Percentiles rank a stretch among this genome's conserved stretches.
phyloP scores from a whole-genome alignment of 2,113 vertebrate species.

The Oryzias javanicus region DNA sequence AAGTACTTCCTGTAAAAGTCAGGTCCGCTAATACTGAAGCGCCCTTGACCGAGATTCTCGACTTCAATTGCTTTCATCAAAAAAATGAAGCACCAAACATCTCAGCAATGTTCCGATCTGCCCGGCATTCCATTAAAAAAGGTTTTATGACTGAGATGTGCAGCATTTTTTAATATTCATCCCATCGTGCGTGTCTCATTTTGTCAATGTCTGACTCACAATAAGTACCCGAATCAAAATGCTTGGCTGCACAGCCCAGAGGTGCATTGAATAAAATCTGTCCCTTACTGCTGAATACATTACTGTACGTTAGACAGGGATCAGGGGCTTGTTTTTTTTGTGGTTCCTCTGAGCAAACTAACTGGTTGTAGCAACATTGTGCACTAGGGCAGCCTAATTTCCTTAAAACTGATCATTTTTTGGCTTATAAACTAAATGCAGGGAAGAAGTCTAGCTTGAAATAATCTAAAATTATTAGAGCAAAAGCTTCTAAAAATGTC shows the following conservation, averaged over 20 bases:
- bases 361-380: conserved; percentile 9
- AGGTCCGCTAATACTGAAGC: no score
- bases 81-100: no score
- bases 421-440: no score
- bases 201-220: conserved; percentile 36
- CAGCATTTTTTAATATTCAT: conserved; percentile 24
- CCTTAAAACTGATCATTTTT: neutral
- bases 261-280: conserved; percentile 30
- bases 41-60: no score
- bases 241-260: conserved; percentile 34
- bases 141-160: conserved; percentile 22
- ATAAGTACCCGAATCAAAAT: conserved; percentile 50
- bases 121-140: conserved; percentile 2
- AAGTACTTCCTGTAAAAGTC: no score
- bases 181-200: conserved; percentile 36
- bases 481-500: no score
- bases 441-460: no score
- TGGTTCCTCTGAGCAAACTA: conserved; percentile 16
- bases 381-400: neutral
- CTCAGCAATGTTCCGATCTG: no score
- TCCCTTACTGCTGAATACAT: conserved; percentile 51
- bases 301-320: conserved; percentile 40
- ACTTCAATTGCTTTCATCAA: no score
- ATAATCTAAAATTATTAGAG: no score
- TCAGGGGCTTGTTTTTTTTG: conserved; percentile 38